A percentile compares a stretch with the other conserved stretches of the same genome.
Conservation (phyloP, 1,140 invertebrate species). For the Lepidurus apus region DNA sequence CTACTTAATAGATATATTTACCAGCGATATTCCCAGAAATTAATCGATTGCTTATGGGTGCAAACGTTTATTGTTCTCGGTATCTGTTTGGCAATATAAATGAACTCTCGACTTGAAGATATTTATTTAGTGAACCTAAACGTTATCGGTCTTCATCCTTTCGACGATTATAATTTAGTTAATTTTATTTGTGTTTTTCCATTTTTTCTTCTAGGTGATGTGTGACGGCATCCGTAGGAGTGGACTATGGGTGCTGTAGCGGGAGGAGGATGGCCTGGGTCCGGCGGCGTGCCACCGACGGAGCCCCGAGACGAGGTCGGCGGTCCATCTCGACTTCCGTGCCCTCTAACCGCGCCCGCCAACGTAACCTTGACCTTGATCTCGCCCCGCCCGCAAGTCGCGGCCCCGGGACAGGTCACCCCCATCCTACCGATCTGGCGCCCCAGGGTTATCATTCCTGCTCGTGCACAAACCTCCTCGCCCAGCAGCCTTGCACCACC, state of each 20-base stretch:
- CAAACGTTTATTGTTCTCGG: not conserved
- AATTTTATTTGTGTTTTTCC: not conserved
- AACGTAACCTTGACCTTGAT: not conserved
- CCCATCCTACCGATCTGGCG: not conserved
- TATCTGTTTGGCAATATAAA: not conserved
- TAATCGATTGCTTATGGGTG: not conserved
- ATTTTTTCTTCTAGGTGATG: not conserved
- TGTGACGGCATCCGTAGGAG: not conserved
- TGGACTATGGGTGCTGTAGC: slow-evolving; percentile 17
- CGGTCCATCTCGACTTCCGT: not conserved
- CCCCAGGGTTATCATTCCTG: slow-evolving; percentile 13
- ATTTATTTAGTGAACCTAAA: too few species aligned
- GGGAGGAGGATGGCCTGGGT: slow-evolving; percentile 15
- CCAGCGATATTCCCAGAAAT: not conserved
- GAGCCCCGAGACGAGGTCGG: slow-evolving; percentile 16
- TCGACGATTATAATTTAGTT: too few species aligned
- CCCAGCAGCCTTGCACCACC: not conserved
- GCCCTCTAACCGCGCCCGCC: not conserved
- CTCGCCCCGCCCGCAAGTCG: not conserved
- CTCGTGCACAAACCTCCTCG: not conserved
- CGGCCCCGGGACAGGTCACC: slow-evolving; percentile 15
- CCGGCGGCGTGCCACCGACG: slow-evolving; percentile 19
- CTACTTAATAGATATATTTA: not conserved
- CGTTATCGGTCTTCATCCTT: too few species aligned
- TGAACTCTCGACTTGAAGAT: too few species aligned